Evolutionary conservation across 2,888 invertebrate genomes (phyloP).

Genomic region (Xylocampa areola): DNA sequence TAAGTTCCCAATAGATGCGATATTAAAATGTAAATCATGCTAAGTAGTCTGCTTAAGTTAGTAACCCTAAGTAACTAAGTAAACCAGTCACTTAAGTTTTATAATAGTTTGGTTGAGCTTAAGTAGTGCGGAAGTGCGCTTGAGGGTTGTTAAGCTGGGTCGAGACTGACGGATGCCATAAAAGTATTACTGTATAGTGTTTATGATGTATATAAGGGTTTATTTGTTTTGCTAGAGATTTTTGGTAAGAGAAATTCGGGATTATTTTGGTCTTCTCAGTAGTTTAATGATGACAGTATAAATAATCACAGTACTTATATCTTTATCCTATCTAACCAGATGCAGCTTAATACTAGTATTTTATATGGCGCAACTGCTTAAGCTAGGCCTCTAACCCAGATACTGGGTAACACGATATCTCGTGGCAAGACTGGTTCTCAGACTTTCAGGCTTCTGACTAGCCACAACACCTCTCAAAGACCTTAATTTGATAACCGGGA

Average conservation of each 20-base stretch:
- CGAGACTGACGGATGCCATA: conserved; percentile 14
- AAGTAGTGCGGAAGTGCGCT: conserved; percentile 42
- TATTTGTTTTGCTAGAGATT: background rate
- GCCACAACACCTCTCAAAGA: too few species aligned
- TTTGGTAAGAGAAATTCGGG: background rate
- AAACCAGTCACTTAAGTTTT: conserved; percentile 50
- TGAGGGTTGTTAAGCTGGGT: conserved; percentile 24
- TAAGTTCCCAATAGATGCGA: conserved; percentile 18
- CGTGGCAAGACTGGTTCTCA: too few species aligned
- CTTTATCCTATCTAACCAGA: too few species aligned
- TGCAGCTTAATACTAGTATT: too few species aligned
- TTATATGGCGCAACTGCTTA: too few species aligned
- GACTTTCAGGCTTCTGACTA: too few species aligned
- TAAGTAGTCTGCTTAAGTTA: conserved; percentile 21
- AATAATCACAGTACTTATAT: too few species aligned
- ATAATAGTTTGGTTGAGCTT: conserved; percentile 39
- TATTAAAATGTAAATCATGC: conserved; percentile 29
- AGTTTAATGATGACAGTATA: too few species aligned
- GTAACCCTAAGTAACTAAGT: conserved; percentile 38
- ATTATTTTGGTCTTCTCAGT: background rate
- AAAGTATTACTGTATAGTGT: conserved; percentile 1
- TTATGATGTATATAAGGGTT: background rate
- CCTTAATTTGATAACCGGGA: too few species aligned
- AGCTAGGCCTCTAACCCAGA: too few species aligned
- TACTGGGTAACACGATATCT: too few species aligned